These are phyloP conservation scores for Rhagologus leucostigma DNA, from an alignment of 2,113 vertebrate species.

Conservation along the genomic window DNA sequence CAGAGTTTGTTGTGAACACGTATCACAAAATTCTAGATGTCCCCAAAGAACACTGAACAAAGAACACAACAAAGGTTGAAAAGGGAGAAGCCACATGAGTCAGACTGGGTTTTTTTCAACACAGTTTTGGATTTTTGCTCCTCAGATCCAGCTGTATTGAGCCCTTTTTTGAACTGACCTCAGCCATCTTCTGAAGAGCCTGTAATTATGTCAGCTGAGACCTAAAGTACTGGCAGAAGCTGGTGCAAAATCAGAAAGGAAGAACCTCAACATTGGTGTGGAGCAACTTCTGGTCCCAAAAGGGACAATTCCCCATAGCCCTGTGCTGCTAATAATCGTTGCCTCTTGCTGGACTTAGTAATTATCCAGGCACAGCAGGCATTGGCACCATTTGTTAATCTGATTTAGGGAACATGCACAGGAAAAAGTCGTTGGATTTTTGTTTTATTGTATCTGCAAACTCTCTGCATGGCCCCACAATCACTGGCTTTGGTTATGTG, in stretches of 20 bases:
- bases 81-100: background rate
- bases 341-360: background rate
- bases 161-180: background rate
- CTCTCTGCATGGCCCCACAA: fast-evolving
- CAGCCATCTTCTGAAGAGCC: background rate
- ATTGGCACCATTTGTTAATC: background rate
- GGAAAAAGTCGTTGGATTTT: background rate
- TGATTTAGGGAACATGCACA: background rate
- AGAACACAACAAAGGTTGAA: background rate
- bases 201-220: background rate
- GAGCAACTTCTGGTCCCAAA: background rate
- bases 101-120: background rate
- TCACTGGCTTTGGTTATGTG: background rate
- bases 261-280: background rate
- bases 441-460: background rate
- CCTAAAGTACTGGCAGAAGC: background rate
- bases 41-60: background rate
- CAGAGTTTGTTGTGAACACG: background rate
- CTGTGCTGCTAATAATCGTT: background rate
- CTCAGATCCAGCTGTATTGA: background rate
- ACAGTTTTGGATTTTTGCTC: background rate
- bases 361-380: background rate
- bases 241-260: background rate
- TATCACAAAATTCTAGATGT: background rate
- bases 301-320: background rate